Evolutionary conservation across 2,888 invertebrate genomes (phyloP), one percentile per base, ranked within the genome.

Genomic region (Heteropelma amictum): DNA sequence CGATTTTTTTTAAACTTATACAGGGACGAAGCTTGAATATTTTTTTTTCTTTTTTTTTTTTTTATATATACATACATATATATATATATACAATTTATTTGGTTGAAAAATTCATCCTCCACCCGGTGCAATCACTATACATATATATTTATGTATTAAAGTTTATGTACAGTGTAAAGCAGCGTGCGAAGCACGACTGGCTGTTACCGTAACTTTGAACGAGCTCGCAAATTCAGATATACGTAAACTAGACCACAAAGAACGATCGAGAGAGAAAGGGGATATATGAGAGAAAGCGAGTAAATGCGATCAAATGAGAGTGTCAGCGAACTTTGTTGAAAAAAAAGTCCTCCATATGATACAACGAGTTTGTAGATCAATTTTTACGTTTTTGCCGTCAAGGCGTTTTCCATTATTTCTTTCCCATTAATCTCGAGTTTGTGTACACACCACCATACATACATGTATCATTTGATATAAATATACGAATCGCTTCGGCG

Each of bases 221-320:
- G 70, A 72, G 67, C 72, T 72, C 73, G 67, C 49, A 67, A 77
- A 77, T 70, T 72, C 77, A 72, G 38, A 73, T 63, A 65, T 64
- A 73, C 76, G 76, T 70, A 72, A 77, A 58, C 54, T 60, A 67
- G 69, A 67, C 26, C 63, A 60, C 53, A 61, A 28, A 21, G 35
- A 63, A 51, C 60, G 35, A 51, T 10, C 53, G 45, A 58, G 35
- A 35, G 49, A 68, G 58, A 51, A 19, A 51, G 54, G 30, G 54
- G 33, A 33, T 49, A 30, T 23, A 60, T 38, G 64, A 19, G 42
- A 58, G 56, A 68, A 10, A 45, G 35, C 60, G 45, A 45, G 53
- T 60, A 38, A 49, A 65, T 49, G 64, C 69, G 60, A 45, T 70
- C 35, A 40, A 60, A 26, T n/a, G 21, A 65, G 65, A 54, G 70